A percentile compares a stretch with the other conserved stretches of the same genome.
Conservation (phyloP, 2,888 invertebrate species). For the Coleophora flavipennella region DNA sequence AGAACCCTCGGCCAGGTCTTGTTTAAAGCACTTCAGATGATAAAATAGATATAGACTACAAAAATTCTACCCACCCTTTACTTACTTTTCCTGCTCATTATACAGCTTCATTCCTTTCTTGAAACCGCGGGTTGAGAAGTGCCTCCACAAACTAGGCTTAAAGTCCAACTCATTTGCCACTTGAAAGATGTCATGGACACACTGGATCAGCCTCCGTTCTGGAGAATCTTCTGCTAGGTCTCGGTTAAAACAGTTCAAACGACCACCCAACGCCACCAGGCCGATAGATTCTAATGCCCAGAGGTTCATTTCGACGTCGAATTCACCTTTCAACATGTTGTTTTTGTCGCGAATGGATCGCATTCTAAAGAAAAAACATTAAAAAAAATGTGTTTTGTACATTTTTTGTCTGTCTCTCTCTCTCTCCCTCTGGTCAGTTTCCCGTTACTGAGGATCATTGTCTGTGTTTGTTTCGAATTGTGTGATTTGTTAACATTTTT, state of each 20-base stretch:
- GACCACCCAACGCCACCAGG: conserved; percentile 46
- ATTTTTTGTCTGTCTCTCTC: too few species aligned
- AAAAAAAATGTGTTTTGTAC: not conserved
- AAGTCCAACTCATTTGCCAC: conserved; percentile 35
- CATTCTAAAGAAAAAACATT: conserved; percentile 56
- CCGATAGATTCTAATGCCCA: conserved; percentile 76
- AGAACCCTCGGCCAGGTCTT: not conserved
- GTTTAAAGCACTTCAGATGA: not conserved
- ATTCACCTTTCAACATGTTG: conserved; percentile 68
- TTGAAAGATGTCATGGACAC: conserved; percentile 36
- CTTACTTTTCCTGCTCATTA: conserved; percentile 40
- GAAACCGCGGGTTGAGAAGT: conserved; percentile 32
- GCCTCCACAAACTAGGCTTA: conserved; percentile 40
- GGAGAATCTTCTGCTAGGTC: conserved; percentile 42
- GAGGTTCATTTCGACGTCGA: conserved; percentile 69
- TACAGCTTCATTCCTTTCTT: conserved; percentile 43
- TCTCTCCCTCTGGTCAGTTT: too few species aligned
- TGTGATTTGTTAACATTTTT: too few species aligned
- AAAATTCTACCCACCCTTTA: not conserved
- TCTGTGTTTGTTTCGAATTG: too few species aligned
- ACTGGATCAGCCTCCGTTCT: conserved; percentile 37
- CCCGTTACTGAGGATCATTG: too few species aligned
- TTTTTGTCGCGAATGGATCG: conserved; percentile 58
- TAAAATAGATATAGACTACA: not conserved
- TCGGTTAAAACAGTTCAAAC: conserved; percentile 44